Evolutionary conservation across 1,140 invertebrate species (phyloP).

Genomic region (Drosophila arawakana): DNA sequence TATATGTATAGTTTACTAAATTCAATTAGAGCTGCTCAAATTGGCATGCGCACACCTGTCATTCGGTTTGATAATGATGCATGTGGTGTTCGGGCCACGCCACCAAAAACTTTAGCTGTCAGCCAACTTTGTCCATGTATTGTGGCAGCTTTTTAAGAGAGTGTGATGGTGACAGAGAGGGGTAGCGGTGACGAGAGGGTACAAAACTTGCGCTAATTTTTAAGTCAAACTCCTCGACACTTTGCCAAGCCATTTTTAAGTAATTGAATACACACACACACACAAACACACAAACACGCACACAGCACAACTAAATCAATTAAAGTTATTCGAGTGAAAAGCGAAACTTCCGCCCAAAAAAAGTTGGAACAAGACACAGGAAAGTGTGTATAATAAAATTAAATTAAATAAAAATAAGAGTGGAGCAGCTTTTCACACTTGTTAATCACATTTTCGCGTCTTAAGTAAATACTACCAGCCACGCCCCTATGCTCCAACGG

Average conservation of each 20-base stretch:
- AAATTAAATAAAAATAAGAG: slow-evolving; percentile 53
- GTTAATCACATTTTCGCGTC: slow-evolving; percentile 82
- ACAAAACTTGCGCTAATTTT: slow-evolving; percentile 48
- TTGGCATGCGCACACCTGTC: slow-evolving; percentile 80
- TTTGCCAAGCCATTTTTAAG: slow-evolving; percentile 64
- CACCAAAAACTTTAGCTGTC: slow-evolving; percentile 64
- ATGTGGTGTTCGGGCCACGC: slow-evolving; percentile 63
- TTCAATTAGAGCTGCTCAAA: slow-evolving; percentile 78
- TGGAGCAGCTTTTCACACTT: slow-evolving; percentile 75
- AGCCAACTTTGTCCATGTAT: slow-evolving; percentile 45
- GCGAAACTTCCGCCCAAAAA: slow-evolving; percentile 56
- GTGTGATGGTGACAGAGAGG: no score
- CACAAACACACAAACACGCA: slow-evolving; percentile 17
- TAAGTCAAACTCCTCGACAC: slow-evolving; percentile 55
- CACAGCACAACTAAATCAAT: slow-evolving; percentile 70
- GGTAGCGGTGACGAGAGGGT: background rate
- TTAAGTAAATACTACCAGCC: slow-evolving; percentile 72
- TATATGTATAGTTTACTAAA: slow-evolving; percentile 71
- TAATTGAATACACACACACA: slow-evolving; percentile 53
- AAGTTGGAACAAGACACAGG: slow-evolving; percentile 42
- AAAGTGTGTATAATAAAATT: slow-evolving; percentile 39
- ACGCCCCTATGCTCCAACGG: slow-evolving; percentile 40
- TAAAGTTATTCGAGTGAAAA: slow-evolving; percentile 76
- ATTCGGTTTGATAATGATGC: slow-evolving; percentile 79
- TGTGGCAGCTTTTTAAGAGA: slow-evolving; percentile 45